Conservation (phyloP, 1,140 invertebrate genomes). For the Lepidurus apus region DNA sequence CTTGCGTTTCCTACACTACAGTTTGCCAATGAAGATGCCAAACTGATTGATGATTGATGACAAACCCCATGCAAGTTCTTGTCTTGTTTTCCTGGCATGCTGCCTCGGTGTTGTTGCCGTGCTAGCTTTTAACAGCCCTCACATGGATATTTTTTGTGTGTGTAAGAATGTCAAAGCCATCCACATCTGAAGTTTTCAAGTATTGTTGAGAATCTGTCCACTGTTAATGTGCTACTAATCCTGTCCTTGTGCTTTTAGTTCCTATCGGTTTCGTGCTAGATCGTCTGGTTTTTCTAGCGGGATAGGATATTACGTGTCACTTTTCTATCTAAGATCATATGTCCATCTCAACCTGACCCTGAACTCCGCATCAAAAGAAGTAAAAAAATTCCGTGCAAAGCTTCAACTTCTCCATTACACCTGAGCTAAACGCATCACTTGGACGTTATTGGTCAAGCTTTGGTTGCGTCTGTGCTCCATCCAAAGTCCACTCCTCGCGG, state of each 20-base stretch:
- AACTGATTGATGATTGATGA: neutral
- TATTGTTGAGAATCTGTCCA: too few relatives aligned
- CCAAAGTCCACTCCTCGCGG: neutral
- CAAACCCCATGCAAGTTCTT: neutral
- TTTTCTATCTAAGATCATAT: neutral
- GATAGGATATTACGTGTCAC: neutral
- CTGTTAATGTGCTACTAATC: too few relatives aligned
- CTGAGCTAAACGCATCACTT: neutral
- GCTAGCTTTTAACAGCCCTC: neutral
- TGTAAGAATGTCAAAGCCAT: neutral
- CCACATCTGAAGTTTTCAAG: neutral
- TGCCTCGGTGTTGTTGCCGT: conserved; percentile 1
- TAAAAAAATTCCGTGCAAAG: neutral
- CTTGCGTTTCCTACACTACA: neutral
- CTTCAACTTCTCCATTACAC: neutral
- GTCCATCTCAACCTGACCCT: neutral
- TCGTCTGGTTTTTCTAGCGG: neutral
- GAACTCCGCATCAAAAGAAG: neutral
- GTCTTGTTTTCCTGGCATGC: conserved; percentile 4
- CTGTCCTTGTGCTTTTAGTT: neutral
- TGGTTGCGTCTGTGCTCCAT: too few relatives aligned
- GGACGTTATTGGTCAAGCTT: neutral
- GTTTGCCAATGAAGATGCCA: neutral
- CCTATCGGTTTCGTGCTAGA: neutral
- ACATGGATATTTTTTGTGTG: neutral